Evolutionary conservation across 1,140 invertebrate genomes (phyloP).

Genomic region (Aphelenchoides besseyi): DNA sequence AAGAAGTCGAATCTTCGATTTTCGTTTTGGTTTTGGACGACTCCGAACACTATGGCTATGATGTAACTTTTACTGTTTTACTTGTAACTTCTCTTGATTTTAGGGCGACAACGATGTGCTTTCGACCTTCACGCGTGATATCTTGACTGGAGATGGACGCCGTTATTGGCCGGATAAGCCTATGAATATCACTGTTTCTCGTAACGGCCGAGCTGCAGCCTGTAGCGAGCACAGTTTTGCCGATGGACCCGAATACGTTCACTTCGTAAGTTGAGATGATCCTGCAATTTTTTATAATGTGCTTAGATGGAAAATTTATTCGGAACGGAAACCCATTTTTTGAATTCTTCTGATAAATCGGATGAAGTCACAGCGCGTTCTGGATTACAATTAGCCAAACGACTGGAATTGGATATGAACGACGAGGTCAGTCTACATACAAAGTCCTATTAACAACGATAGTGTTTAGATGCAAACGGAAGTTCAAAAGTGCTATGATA

Average conservation of each 20-base stretch:
- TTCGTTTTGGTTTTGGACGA: conserved; percentile 41
- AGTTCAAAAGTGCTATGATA: conserved; percentile 35
- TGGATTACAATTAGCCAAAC: neutral
- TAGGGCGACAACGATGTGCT: conserved; percentile 46
- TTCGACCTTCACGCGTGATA: conserved; percentile 22
- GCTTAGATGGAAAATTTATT: conserved; percentile 48
- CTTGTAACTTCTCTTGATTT: neutral
- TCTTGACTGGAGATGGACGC: conserved; percentile 88
- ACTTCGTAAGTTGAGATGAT: no score
- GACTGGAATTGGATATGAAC: conserved; percentile 7
- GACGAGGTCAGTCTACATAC: neutral
- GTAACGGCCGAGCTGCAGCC: conserved; percentile 72
- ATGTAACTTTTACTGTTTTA: neutral
- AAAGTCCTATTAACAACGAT: neutral
- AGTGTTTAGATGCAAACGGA: conserved; percentile 34
- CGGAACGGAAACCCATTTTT: conserved; percentile 35
- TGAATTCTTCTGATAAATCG: conserved; percentile 4
- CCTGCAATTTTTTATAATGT: no score
- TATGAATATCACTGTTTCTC: conserved; percentile 88
- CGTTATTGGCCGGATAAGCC: conserved; percentile 93
- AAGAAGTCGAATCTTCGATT: conserved; percentile 40
- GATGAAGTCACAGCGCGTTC: neutral
- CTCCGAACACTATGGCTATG: conserved; percentile 41
- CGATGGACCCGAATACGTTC: conserved; percentile 50
- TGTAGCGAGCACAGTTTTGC: conserved; percentile 83